phyloP scores from a whole-genome alignment of 2,888 invertebrate genomes.

The Synergus umbraculus region DNA sequence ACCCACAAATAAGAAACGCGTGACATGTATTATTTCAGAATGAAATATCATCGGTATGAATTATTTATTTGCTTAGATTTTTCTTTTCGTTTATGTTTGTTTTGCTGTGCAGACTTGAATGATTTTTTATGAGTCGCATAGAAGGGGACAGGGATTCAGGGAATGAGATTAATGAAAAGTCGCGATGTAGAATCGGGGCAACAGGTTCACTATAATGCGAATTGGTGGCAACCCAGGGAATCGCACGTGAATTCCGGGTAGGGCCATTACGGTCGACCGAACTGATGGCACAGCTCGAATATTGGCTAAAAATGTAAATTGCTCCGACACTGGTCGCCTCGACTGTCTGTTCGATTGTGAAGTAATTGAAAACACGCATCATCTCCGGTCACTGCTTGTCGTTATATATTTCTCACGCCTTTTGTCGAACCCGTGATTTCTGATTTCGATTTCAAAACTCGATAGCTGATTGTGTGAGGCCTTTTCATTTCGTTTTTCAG shows the following conservation, averaged over 20 bases:
- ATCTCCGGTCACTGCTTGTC: constrained; percentile 43
- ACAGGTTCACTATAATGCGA: constrained; percentile 67
- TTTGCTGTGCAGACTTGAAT: background rate
- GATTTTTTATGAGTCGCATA: background rate
- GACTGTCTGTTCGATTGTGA: constrained; percentile 54
- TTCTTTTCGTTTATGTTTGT: background rate
- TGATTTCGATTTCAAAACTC: constrained; percentile 3
- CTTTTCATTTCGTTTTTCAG: background rate
- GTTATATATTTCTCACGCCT: constrained; percentile 41
- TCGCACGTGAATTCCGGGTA: constrained; percentile 38
- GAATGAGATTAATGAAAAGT: constrained; percentile 45
- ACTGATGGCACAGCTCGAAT: constrained; percentile 60
- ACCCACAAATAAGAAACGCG: background rate
- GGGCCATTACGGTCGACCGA: constrained; percentile 56
- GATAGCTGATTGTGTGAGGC: background rate
- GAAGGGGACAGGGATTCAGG: constrained; percentile 39
- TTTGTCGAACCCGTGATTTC: constrained; percentile 26
- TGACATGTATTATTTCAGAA: too few relatives aligned
- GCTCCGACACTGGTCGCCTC: constrained; percentile 55
- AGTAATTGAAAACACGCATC: constrained; percentile 70
- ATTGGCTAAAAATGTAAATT: constrained; percentile 74
- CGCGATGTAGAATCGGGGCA: constrained; percentile 56
- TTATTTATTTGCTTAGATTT: background rate
- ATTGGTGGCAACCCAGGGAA: constrained; percentile 54
- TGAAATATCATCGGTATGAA: too few relatives aligned